Evolutionary conservation across 2,888 invertebrate genomes (phyloP).

Genomic region (Serrognathus titanus): DNA sequence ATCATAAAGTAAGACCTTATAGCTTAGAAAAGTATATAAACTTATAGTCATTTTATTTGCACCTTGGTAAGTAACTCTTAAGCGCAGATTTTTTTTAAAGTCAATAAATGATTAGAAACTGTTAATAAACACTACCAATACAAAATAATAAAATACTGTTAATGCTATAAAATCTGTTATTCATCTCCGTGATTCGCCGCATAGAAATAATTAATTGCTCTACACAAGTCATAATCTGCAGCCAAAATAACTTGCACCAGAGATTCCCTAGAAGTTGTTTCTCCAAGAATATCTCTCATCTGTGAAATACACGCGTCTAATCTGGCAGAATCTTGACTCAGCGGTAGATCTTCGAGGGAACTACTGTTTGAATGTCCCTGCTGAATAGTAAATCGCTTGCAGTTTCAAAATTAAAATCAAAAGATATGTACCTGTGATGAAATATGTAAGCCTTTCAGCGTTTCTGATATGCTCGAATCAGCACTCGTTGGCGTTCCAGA

Average conservation of each 20-base stretch:
- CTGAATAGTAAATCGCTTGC: constrained; percentile 18
- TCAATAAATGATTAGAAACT: no score
- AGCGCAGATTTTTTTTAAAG: no score
- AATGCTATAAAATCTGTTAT: constrained; percentile 6
- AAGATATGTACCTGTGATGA: constrained; percentile 11
- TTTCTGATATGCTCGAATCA: constrained; percentile 28
- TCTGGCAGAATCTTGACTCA: constrained; percentile 40
- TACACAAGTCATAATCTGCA: constrained; percentile 58
- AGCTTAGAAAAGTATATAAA: no score
- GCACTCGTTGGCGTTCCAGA: constrained; percentile 23
- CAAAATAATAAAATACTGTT: not conserved
- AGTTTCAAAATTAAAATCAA: no score
- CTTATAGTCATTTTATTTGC: no score
- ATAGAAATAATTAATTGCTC: constrained; percentile 59
- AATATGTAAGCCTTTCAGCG: constrained; percentile 21
- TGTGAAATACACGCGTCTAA: constrained; percentile 52
- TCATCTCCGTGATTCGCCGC: constrained; percentile 36
- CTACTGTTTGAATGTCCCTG: constrained; percentile 36
- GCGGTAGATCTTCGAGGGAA: constrained; percentile 38
- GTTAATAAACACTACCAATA: no score
- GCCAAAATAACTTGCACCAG: constrained; percentile 54
- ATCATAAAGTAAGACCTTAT: no score
- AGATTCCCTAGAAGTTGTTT: constrained; percentile 50
- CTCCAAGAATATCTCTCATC: constrained; percentile 54
- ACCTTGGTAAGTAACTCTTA: no score